A percentile compares a stretch with the other conserved stretches of the same genome.
Conservation (phyloP, 2,797 vertebrate species). For the Danio tinwini region DNA sequence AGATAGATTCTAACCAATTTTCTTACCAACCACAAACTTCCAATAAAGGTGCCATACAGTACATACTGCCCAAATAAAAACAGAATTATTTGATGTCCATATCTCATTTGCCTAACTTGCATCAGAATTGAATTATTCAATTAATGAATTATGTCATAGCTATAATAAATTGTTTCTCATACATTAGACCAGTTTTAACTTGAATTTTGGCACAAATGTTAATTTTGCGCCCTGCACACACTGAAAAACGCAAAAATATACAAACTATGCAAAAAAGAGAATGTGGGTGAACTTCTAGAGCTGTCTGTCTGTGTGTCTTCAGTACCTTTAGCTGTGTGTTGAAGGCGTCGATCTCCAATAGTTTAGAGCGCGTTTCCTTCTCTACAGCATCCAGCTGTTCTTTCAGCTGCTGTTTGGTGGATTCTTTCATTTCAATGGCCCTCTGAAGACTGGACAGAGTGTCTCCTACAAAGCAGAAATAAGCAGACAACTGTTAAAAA, state of each 20-base stretch:
- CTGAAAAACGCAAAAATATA: not conserved
- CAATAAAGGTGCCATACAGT: no score
- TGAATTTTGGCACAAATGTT: not conserved
- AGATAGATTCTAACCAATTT: no score
- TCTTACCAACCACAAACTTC: not conserved
- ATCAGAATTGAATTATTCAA: not conserved
- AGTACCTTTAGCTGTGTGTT: slow-evolving; percentile 96
- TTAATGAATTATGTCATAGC: not conserved
- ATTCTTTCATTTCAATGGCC: slow-evolving; percentile 92
- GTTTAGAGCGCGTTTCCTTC: slow-evolving; percentile 92
- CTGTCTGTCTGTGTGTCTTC: not conserved
- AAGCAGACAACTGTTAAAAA: not conserved
- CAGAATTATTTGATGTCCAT: no score
- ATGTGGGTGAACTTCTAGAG: not conserved
- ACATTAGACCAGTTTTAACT: not conserved
- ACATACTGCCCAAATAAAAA: no score
- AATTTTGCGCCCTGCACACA: not conserved
- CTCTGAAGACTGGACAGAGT: slow-evolving; percentile 92
- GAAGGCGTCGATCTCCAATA: slow-evolving; percentile 96
- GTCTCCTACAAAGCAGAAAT: slow-evolving; percentile 80
- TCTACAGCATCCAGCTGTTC: slow-evolving; percentile 94
- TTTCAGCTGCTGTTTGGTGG: slow-evolving; percentile 87
- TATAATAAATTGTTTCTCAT: not conserved
- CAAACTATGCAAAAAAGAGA: not conserved
- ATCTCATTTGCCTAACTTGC: not conserved